Evolutionary conservation across 2,888 invertebrate species (phyloP), one percentile per base, ranked within the genome.

Genomic region (Napeogenes inachia): DNA sequence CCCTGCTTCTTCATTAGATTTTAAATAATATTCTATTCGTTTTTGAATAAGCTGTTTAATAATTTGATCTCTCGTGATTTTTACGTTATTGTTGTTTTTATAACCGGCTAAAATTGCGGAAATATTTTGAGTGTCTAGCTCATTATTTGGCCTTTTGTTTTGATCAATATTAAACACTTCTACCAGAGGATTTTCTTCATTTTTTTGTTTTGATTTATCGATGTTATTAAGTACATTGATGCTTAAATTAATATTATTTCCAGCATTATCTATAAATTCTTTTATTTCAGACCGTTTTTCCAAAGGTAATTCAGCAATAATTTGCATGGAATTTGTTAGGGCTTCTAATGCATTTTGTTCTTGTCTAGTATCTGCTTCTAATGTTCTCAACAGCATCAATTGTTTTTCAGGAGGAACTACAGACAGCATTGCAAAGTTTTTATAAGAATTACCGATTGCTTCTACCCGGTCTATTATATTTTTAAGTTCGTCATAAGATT

Each of bases 21-120:
- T 77, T 21, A 87, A 66, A 62, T 81, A 88, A 3, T 75, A 60
- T 47, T 73, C 65, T 54, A 87, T 72, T 33, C 86, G 80, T 66
- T 87, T 88, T 65, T 72, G 82, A 6, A 89, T 87, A 2, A 89
- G 65, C 61, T 86, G 86, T 63, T 77, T 81, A 8, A 87, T 66
- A n/a, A 88, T 76, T 72, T 83, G 78, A 58, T 82, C 77, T 72
- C 81, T 81, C 1, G 78, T 76, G 35, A 87, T 46, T 68, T 76
- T 82, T n/a, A 77, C 61, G 45, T 65, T 65, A n/a, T 75, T 68
- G 46, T 65, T 65, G 56, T 62, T 61, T 35, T 45, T 64, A 47
- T 57, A 35, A 4, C 53, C 57, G 21, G 47, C 56, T 3, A 47
- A 4, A 4, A 58, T 60, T 57, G 65, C 33, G 47, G 60, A 6